Base-by-base conservation (phyloP, 2,113 vertebrate genomes). In the Eurypyga helias region DNA sequence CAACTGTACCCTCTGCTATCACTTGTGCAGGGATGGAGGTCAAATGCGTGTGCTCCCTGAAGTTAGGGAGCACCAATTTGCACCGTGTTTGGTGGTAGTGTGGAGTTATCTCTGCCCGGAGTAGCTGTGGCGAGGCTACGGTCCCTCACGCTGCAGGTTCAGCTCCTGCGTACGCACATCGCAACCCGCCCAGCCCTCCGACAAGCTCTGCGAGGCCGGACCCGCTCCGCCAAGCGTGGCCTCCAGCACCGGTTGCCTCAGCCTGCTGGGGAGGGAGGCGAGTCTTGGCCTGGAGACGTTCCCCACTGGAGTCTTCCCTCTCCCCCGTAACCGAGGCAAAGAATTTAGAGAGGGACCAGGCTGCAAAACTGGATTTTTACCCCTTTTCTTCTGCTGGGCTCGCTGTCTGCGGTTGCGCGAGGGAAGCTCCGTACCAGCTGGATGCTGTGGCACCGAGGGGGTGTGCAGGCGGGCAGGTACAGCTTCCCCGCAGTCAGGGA, bases 1-100 rank as follows among this genome's bases (percentile, higher is more conserved):
- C 1, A 9, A 1, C 23, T 25, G 36, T 20, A 0, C n/a, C 81
- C 43, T 16, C n/a, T 31, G 0, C 19, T 15, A 3, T 21, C n/a
- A 1, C 57, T 36, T 17, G 54, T 1, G 67, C 31, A 1, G 38
- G 0, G 61, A 3, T 12, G 79, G 72, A 25, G 52, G 36, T 12
- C 67, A 11, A 17, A 51, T 3, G 8, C 21, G 1, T 1, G 13
- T 16, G 54, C 94, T 41, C 67, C 7, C 25, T 5, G 60, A 10
- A 11, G 45, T 10, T 10, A 1, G 34, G 23, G 69, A 21, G 7
- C 19, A 0, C 25, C 3, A 4, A 4, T 61, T 23, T 13, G 79
- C 28, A 17, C 69, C 4, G 0, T 2, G 2, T 25, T 55, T 14
- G 33, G 51, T 34, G 64, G 5, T 21, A 33, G 28, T 1, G 0